Evolutionary conservation across 1,140 invertebrate species (phyloP).

Genomic region (Marisa cornuarietis): DNA sequence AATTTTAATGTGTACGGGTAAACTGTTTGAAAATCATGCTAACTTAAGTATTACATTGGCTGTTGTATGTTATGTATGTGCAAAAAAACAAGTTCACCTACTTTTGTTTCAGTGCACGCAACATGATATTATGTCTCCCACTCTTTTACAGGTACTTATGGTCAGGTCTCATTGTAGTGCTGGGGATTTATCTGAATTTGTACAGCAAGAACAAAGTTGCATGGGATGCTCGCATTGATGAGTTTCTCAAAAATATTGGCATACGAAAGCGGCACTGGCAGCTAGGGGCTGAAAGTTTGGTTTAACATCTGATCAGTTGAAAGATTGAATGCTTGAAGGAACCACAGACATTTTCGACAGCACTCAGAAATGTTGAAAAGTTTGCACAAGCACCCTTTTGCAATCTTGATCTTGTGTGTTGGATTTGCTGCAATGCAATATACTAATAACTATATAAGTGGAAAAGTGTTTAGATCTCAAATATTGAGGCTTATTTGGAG

Average conservation of each 20-base stretch:
- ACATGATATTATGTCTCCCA: neutral
- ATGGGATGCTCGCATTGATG: constrained; percentile 53
- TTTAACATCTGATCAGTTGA: no score
- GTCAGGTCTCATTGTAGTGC: constrained; percentile 85
- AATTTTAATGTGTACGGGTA: no score
- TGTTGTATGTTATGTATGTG: no score
- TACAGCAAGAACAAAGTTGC: constrained; percentile 76
- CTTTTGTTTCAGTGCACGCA: no score
- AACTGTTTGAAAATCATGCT: no score
- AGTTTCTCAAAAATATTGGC: constrained; percentile 15
- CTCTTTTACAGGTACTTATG: constrained; percentile 80
- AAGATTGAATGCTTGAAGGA: no score
- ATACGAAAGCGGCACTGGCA: constrained; percentile 6
- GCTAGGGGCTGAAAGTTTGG: constrained; percentile 28
- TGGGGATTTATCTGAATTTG: constrained; percentile 91
- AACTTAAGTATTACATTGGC: no score
- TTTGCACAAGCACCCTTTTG: no score
- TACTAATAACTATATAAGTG: neutral
- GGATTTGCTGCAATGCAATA: no score
- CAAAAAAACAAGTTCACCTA: neutral
- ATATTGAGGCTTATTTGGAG: no score
- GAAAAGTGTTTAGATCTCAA: neutral
- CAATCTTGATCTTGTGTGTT: constrained; percentile 22
- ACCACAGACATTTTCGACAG: no score
- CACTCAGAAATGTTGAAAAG: no score